A percentile compares a stretch with the other conserved stretches of the same genome.
Conservation (phyloP, 2,113 vertebrate species). For the Halcyon malimbica region DNA sequence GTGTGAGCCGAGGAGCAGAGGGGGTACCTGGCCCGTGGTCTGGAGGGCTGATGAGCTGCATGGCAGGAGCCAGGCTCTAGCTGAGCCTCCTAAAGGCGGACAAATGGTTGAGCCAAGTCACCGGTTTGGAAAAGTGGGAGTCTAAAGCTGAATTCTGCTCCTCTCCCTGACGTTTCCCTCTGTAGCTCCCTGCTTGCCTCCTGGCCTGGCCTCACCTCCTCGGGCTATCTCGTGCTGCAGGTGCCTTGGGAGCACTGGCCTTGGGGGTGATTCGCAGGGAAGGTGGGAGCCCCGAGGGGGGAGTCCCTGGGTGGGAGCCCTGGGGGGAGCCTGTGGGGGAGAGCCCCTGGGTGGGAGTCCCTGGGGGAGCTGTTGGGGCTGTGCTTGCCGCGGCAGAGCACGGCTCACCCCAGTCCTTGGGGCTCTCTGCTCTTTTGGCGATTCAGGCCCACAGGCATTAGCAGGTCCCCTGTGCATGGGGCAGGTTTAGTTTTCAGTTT, state of each 20-base stretch:
- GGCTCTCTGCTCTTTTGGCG: neutral
- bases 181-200: neutral
- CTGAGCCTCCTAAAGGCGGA: neutral
- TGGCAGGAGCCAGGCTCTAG: neutral
- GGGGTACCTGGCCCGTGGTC: rapidly evolving
- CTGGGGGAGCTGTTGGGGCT: rapidly evolving
- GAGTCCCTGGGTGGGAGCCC: neutral
- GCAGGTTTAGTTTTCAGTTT: neutral
- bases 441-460: neutral
- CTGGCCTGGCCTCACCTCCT: rapidly evolving
- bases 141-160: neutral
- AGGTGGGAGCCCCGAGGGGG: neutral
- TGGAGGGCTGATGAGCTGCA: neutral
- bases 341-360: too few species aligned
- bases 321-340: too few species aligned
- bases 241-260: rapidly evolving
- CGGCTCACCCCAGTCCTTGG: rapidly evolving
- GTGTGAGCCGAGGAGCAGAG: rapidly evolving
- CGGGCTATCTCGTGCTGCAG: rapidly evolving
- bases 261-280: too few species aligned
- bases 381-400: rapidly evolving
- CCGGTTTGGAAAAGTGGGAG: neutral
- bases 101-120: neutral
- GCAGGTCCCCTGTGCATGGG: neutral
- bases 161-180: neutral